Base-by-base conservation (phyloP, 2,888 invertebrate species). In the Ornithoptera alexandrae region DNA sequence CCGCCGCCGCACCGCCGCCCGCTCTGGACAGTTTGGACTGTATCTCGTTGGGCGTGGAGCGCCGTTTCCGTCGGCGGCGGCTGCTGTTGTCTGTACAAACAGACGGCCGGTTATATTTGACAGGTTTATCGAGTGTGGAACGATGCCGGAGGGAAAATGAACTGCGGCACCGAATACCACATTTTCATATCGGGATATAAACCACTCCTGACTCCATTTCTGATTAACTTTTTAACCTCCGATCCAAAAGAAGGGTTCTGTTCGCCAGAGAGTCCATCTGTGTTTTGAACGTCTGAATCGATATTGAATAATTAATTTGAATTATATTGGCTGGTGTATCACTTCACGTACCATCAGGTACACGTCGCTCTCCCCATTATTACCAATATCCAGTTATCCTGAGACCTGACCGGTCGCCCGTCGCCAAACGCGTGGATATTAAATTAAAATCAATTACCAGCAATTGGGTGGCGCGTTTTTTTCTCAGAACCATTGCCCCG, bases 101-200 rank as follows among this genome's bases (percentile, higher is more conserved):
- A 71, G 74, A 75, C 74, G 76, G 75, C 70, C 70, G 68, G 74
- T 75, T 77, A 80, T 76, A 79, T 82, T 80, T 83, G 83, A 81
- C 80, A 79, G 82, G 80, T 82, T 83, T 82, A 83, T 83, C 79
- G 79, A 82, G 76, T 79, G 70, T 73, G 75, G 76, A 73, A 72
- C 74, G 74, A 68, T 72, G 68, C 62, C 71, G 59, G 71, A 70
- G 75, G 72, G 72, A 73, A 73, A 75, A 72, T 72, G 72, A 69
- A 71, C 70, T 70, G 58, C 62, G 58, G n/a, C 36, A 15, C 24
- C 30, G 30, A 30, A 30, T 30, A 30, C 30, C 30, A 3, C 30
- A 5, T 5, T 10, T 7, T 39, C 39, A 39, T 10, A 39, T 10
- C 39, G 1, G 39, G 39, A 39, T 39, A 39, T 10, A 39, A 39